These are phyloP conservation scores for Muschampia plurimacula DNA, from an alignment of 2,888 invertebrate species.

Conservation along the genomic window DNA sequence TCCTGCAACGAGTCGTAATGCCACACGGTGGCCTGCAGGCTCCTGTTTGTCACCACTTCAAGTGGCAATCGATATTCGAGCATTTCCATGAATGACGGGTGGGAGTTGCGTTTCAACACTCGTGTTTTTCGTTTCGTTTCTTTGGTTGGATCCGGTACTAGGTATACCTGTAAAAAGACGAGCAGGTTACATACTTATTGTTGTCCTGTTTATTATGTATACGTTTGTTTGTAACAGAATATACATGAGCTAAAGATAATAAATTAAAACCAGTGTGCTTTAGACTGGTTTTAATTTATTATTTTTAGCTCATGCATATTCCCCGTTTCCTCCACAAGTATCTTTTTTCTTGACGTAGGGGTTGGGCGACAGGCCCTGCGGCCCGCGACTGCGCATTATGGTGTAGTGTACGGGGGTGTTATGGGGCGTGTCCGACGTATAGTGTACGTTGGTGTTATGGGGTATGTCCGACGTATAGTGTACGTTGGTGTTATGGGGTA, in stretches of 20 bases:
- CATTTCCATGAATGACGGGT: conserved; percentile 99
- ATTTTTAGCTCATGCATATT: not conserved
- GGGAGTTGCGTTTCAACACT: conserved; percentile 95
- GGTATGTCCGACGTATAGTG: no score
- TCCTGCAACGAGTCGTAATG: conserved; percentile 97
- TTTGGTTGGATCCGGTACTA: conserved; percentile 96
- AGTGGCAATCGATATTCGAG: conserved; percentile 95
- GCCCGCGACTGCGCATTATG: no score
- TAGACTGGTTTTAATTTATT: no score
- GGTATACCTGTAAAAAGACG: conserved; percentile 85
- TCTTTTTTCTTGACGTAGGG: conserved; percentile 94
- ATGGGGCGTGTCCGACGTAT: no score
- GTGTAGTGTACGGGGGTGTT: no score
- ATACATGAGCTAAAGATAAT: not conserved
- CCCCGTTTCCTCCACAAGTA: no score
- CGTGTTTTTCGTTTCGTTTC: conserved; percentile 98
- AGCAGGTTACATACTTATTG: not conserved
- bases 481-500: no score
- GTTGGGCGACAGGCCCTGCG: conserved; percentile 93
- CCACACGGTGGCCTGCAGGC: conserved; percentile 97
- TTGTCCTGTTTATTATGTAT: no score
- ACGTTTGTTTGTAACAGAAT: not conserved
- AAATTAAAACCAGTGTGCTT: no score
- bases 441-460: no score
- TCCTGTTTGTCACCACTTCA: conserved; percentile 90